Percentiles rank a stretch among this genome's conserved stretches.
Evolutionary conservation across 2,888 invertebrate genomes (phyloP).

Genomic region (Biston stratarius): DNA sequence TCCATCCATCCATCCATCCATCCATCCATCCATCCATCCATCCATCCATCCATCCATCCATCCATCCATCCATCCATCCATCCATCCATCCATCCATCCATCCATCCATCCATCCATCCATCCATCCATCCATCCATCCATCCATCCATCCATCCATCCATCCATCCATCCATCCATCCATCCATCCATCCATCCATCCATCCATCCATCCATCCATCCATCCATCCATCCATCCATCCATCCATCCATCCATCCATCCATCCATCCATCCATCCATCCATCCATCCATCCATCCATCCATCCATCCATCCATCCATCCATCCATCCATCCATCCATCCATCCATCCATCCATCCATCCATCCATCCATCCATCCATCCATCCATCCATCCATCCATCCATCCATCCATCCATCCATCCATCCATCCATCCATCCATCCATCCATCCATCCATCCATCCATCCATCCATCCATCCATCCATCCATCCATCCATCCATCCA

Average conservation of each 20-base stretch:
- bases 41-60: conserved; percentile 2
- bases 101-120: conserved; percentile 2
- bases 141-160: conserved; percentile 2
- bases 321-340: conserved; percentile 2
- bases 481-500: conserved; percentile 2
- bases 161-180: conserved; percentile 2
- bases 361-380: conserved; percentile 2
- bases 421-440: neutral
- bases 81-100: conserved; percentile 2
- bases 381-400: conserved; percentile 2
- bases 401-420: conserved; percentile 2
- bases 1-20: conserved; percentile 2
- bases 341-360: conserved; percentile 2
- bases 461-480: neutral
- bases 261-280: conserved; percentile 2
- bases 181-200: conserved; percentile 2
- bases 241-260: conserved; percentile 2
- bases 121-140: conserved; percentile 2
- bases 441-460: neutral
- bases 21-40: conserved; percentile 2
- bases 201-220: conserved; percentile 2
- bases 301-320: conserved; percentile 2
- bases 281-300: conserved; percentile 2
- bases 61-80: conserved; percentile 2
- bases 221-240: conserved; percentile 2